Evolutionary conservation across 2,797 vertebrate species (phyloP), one percentile per base, ranked within the genome.

Genomic region (Pseudomugil tenellus): DNA sequence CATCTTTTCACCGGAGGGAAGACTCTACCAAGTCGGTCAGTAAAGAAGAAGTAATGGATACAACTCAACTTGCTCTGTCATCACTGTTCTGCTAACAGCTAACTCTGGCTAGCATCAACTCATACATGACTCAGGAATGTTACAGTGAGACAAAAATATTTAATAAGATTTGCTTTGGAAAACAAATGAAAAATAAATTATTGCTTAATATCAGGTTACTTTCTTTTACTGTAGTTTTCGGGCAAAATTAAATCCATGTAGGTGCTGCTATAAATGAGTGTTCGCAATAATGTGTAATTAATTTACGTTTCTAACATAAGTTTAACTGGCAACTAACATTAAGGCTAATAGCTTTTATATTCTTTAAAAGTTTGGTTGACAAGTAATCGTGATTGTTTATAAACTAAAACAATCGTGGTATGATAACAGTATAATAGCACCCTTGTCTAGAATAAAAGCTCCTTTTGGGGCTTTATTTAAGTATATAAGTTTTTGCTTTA

Each of bases 1-100:
- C 21, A 97, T 97, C 81, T 97, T 97, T 85, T 97, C 96, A 16
- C 96, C 96, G 26, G 96, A 97, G 74, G 96, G 96, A 28, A 94
- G 96, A 76, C 95, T 97, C 51, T 97, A 97, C 88, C 96, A 97
- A 97, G 96, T 97, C 77, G 96, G 96, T 97, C 73, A 94, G 96
- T 93, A 13, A 8, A 0, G 29, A 43, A 19, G 62, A 19, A 54
- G 28, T 58, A 62, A 58, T 2, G 23, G 46, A 9, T 16, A 16
- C 7, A 34, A 52, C 28, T 69, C 21, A 91, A 72, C 37, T 6
- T 76, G 79, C 79, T 64, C 80, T 56, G 85, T 86, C 84, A 89
- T 87, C 80, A 64, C 43, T 46, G 84, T 83, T 82, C 43, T 46
- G 84, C 84, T 82, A 83, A 57, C 78, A 52, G 81, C 78, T 85